phyloP scores from a whole-genome alignment of 2,888 invertebrate species.

The Eupithecia tripunctaria region DNA sequence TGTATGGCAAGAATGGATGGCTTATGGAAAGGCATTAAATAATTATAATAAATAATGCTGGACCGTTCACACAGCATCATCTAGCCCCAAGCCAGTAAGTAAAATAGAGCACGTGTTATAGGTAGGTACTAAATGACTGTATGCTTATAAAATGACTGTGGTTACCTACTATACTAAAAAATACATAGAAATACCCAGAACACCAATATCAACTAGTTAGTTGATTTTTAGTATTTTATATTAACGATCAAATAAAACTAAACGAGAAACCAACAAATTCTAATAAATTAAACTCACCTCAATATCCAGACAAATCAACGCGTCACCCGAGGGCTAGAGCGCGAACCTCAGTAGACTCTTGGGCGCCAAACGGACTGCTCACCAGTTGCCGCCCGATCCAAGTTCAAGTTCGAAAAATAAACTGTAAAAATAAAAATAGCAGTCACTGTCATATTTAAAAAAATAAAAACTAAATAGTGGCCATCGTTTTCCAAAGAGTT shows the following conservation, averaged over 20 bases:
- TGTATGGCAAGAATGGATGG: no score
- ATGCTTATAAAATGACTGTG: no score
- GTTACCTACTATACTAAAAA: no score
- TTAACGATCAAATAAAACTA: background rate
- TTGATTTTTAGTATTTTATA: background rate
- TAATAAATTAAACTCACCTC: slow-evolving; percentile 2
- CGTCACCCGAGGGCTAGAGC: slow-evolving; percentile 17
- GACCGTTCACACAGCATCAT: no score
- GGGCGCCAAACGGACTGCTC: slow-evolving; percentile 64
- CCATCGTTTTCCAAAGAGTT: slow-evolving; percentile 21
- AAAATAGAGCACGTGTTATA: no score
- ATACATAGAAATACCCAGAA: no score
- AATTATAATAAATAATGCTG: no score
- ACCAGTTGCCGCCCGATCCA: slow-evolving; percentile 59
- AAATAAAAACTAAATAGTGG: background rate
- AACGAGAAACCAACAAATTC: background rate
- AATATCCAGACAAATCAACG: slow-evolving; percentile 21
- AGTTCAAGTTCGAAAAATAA: slow-evolving; percentile 61
- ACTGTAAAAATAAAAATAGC: slow-evolving; percentile 27
- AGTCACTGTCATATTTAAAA: background rate
- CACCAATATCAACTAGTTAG: no score
- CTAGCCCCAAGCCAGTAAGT: no score
- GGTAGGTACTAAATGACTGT: no score
- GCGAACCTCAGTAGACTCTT: slow-evolving; percentile 63
- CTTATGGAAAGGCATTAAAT: no score